A percentile compares a stretch with the other conserved stretches of the same genome.
phyloP scores from a whole-genome alignment of 2,113 vertebrate genomes.

The Sisor rabdophorus region DNA sequence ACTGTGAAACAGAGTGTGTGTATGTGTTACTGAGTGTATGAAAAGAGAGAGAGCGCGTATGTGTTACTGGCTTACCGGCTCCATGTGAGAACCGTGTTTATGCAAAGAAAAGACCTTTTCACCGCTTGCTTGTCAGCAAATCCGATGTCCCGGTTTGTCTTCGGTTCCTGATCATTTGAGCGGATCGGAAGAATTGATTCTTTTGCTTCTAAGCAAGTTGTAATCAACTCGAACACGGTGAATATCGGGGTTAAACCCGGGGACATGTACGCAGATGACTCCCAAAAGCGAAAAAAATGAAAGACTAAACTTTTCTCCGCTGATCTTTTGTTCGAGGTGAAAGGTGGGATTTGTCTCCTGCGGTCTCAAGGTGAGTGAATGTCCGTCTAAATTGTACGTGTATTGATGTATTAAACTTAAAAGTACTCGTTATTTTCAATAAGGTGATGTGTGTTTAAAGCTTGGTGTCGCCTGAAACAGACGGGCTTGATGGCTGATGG shows the following conservation, averaged over 20 bases:
- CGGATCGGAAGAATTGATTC: neutral
- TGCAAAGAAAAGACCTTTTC: neutral
- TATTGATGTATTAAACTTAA: neutral
- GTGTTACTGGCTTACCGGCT: conserved; percentile 40
- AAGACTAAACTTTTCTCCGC: neutral
- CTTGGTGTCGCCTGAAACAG: neutral
- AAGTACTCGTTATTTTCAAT: neutral
- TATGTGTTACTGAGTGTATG: neutral
- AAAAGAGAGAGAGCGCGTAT: neutral
- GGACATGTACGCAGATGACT: conserved; percentile 16
- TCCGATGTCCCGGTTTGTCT: neutral
- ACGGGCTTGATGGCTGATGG: too few relatives aligned
- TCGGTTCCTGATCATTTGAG: conserved; percentile 12
- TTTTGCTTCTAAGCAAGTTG: neutral
- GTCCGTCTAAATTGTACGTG: neutral
- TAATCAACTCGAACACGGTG: conserved; percentile 8
- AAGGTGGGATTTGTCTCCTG: neutral
- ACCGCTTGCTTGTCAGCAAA: neutral
- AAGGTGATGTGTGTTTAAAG: neutral
- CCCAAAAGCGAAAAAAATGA: conserved; percentile 32
- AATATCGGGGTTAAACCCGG: conserved; percentile 38
- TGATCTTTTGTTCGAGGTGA: neutral
- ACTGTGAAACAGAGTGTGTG: conserved; percentile 25
- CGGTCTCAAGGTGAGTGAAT: conserved; percentile 18
- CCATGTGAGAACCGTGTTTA: conserved; percentile 47